These are phyloP conservation scores for Crossocerus cetratus DNA, from an alignment of 2,888 invertebrate genomes.

Conservation along the genomic window DNA sequence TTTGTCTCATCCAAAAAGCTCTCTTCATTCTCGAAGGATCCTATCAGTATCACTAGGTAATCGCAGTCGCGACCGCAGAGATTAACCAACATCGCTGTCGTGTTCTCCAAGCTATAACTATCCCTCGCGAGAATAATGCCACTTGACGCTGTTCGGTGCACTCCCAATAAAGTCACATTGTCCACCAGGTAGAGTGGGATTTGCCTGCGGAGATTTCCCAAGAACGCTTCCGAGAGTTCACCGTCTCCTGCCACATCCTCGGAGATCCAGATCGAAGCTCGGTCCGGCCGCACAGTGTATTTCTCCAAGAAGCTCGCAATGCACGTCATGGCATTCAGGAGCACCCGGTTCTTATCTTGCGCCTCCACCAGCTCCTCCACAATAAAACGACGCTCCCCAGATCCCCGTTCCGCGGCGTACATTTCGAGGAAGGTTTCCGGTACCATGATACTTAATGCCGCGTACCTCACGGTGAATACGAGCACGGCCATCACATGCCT, in stretches of 20 bases:
- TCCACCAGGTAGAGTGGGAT: conserved; percentile 5
- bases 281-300: conserved; percentile 18
- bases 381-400: conserved; percentile 20
- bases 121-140: conserved; percentile 53
- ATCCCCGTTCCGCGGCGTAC: neutral
- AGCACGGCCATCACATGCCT: neutral
- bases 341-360: neutral
- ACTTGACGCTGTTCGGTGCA: conserved; percentile 16
- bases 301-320: conserved; percentile 41
- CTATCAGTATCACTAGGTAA: conserved; percentile 48
- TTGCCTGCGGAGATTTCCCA: neutral
- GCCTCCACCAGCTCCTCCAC: neutral
- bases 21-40: conserved; percentile 34
- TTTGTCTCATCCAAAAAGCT: conserved; percentile 53
- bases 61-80: conserved; percentile 56
- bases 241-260: conserved; percentile 5
- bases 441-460: conserved; percentile 11
- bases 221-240: conserved; percentile 23
- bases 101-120: conserved; percentile 29
- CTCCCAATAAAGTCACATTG: neutral
- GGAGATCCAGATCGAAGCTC: conserved; percentile 38
- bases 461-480: neutral
- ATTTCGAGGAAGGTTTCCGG: neutral
- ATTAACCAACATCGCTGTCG: conserved; percentile 26
- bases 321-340: conserved; percentile 41